phyloP scores from a whole-genome alignment of 2,113 vertebrate genomes.

The Pelusios castaneus region DNA sequence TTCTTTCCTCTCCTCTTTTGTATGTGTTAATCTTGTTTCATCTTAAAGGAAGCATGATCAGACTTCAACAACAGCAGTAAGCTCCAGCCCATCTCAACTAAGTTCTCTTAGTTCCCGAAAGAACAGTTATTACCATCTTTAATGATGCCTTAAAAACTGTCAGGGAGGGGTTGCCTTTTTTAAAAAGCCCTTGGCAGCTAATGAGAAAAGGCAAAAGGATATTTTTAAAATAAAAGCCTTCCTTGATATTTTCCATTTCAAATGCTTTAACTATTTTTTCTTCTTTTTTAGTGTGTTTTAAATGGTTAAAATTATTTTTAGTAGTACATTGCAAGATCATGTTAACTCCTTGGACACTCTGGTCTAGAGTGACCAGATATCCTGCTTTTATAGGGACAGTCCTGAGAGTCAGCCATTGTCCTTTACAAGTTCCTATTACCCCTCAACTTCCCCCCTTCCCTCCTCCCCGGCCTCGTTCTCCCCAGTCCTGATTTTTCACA shows the following conservation, averaged over 20 bases:
- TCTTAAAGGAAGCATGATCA: neutral
- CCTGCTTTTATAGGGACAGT: too few species aligned
- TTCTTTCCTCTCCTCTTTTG: neutral
- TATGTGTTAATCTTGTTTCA: too few species aligned
- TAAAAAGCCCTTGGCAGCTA: neutral
- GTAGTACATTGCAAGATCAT: neutral
- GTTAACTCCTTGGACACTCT: neutral
- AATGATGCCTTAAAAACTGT: neutral
- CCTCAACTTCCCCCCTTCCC: too few species aligned
- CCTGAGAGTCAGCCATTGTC: too few species aligned
- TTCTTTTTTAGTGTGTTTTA: neutral
- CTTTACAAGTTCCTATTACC: too few species aligned
- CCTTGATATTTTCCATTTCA: neutral
- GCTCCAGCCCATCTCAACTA: neutral
- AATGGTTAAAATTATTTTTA: neutral
- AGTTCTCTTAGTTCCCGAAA: neutral
- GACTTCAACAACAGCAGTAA: neutral
- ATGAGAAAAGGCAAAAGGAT: neutral
- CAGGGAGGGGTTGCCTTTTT: neutral
- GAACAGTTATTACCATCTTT: neutral
- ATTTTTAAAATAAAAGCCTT: neutral
- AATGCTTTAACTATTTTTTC: neutral
- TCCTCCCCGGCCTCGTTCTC: too few species aligned
- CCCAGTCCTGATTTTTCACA: too few species aligned
- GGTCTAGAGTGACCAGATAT: too few species aligned